Evolutionary conservation across 2,888 invertebrate species (phyloP), one percentile per base, ranked within the genome.

Genomic region (Heliconius hortense): DNA sequence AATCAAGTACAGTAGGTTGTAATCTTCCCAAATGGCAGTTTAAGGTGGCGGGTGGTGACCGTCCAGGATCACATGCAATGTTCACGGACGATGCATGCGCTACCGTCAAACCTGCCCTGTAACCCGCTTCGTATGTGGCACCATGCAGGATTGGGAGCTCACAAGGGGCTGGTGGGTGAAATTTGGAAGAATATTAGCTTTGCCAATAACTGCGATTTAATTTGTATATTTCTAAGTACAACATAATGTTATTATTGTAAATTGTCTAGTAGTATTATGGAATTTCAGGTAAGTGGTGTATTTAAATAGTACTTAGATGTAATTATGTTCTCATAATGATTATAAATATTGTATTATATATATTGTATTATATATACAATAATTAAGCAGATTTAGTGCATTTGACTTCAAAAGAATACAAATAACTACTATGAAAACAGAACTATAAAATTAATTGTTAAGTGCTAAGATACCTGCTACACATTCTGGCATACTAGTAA

Each of bases 41-140:
- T 5, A 96, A 91, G 0, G 96, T 95, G 5, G 95, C 95, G 0
- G 91, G 88, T 76, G 95, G 95, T 53, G 95, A 89, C 73, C 95
- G 83, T 3, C 94, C 94, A 0, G 90, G 83, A 31, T 96, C 96
- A 81, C 97, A 97, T 73, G 96, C 96, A 78, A 96, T 96, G 77
- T 95, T 95, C 13, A 98, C 97, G 1, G 96, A 96, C 0, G 97
- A 96, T 0, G 97, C 97, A 83, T 97, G 97, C 0, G 97, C 96
- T 35, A 98, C 97, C 0, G 96, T 97, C 8, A 97, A 94, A 0
- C 97, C 97, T 2, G 96, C 95, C 66, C 97, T 92, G 89, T 97
- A 97, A 0, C 97, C 97, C 0, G 95, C 96, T 84, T 96, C 95
- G 87, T 97, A 97, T n/a, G 95, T 95, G 0, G 96, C 96, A 71